Evolutionary conservation across 2,797 vertebrate genomes (phyloP).

Genomic region (Cirrhinus mrigala): DNA sequence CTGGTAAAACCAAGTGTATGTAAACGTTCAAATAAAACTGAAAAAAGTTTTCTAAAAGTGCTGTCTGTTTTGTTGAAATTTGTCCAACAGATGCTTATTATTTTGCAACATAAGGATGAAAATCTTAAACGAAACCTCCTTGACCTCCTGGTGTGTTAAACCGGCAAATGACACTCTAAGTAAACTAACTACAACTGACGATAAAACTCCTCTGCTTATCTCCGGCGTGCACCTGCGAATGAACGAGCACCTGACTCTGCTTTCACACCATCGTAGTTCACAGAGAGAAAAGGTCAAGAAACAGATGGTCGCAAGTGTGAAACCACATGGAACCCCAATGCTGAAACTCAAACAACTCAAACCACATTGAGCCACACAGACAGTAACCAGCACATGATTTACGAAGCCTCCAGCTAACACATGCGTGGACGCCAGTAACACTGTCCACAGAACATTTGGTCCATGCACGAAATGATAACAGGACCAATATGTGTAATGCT

Average conservation of each 20-base stretch:
- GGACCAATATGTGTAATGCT: neutral
- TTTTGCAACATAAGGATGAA: neutral
- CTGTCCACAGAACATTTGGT: constrained; percentile 5
- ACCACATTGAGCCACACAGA: constrained; percentile 29
- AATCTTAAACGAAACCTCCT: neutral
- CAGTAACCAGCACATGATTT: constrained; percentile 47
- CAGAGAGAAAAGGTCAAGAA: constrained; percentile 49
- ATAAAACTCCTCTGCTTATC: constrained; percentile 20
- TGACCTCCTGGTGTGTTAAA: neutral
- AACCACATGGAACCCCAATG: constrained; percentile 39
- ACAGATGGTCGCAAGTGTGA: constrained; percentile 51
- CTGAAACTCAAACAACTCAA: constrained; percentile 39
- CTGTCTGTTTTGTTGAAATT: neutral
- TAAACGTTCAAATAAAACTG: neutral
- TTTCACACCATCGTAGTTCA: constrained; percentile 44
- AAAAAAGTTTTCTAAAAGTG: neutral
- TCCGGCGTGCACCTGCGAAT: constrained; percentile 37
- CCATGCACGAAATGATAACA: neutral
- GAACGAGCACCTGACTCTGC: constrained; percentile 29
- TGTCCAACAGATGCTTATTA: neutral
- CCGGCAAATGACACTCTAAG: neutral
- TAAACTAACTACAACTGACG: neutral
- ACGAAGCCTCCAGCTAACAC: constrained; percentile 12
- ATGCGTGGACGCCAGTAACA: constrained; percentile 18
- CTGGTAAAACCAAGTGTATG: too few relatives aligned